Evolutionary conservation across 2,797 vertebrate species (phyloP), one percentile per base, ranked within the genome.

Genomic region (Orientallactaga sibirica): DNA sequence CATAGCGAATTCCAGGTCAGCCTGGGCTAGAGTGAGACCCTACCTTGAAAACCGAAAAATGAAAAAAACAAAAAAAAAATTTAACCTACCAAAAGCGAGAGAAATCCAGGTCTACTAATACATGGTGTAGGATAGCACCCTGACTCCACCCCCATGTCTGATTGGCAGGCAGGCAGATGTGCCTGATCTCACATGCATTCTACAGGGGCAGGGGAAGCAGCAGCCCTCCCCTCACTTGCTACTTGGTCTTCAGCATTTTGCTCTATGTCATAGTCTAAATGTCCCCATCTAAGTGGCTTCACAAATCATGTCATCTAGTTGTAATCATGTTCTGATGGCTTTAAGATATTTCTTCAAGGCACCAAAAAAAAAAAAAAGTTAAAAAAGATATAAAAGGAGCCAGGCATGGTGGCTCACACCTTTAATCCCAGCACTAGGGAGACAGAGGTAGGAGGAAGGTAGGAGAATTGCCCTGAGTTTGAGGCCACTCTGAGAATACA

Each of bases 331-430:
- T 89, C 41, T 25, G 8, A 22, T 77, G 37, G 24, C 73, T 88
- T 95, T 61, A 83, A 96, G 70, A 70, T 77, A 68, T 52, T 84
- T 93, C 89, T 82, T 25, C 25, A 74, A 90, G 58, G 37, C 88
- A 92, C 25, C 6, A 15, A 81, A 66, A 14, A 33, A 8, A 62
- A 58, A 16, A 55, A 66, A 90, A 76, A 81, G 19, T 64, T 3
- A 18, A 43, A 22, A 75, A 74, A 37, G 33, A 62, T 58, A 2
- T 16, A 7, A 16, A 37, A 37, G 33, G 33, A 37, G 33, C 33
- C 33, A 37, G 33, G 33, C 33, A 37, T 37, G 33, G 33, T 37
- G 33, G 33, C 33, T 37, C 33, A 37, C 33, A 37, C 33, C 33
- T 37, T 37, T 37, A 37, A 37, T 37, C 33, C 33, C 33, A 37